Evolutionary conservation across 2,113 vertebrate species (phyloP).

Genomic region (Cinclus mexicanus): DNA sequence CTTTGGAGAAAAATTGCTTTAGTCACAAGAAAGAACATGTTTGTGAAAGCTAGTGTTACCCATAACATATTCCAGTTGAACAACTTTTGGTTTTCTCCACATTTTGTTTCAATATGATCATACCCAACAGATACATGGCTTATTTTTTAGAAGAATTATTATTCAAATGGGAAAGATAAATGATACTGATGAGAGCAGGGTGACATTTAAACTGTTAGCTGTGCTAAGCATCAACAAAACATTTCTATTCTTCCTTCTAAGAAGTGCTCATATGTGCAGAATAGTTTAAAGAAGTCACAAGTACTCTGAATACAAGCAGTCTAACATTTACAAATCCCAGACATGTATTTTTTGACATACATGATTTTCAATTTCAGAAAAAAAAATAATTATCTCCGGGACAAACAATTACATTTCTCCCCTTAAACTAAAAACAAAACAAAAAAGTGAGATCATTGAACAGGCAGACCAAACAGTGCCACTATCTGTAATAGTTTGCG

Average conservation of each 20-base stretch:
- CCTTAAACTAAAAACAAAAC: not conserved
- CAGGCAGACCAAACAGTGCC: not conserved
- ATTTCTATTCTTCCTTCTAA: not conserved
- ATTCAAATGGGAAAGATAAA: not conserved
- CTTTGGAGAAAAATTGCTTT: not conserved
- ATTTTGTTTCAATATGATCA: not conserved
- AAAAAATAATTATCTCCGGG: not conserved
- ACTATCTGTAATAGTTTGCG: not conserved
- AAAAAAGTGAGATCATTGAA: not conserved
- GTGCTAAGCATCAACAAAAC: not conserved
- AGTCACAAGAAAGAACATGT: not conserved
- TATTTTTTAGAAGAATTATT: not conserved
- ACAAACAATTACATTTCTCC: not conserved
- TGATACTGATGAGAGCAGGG: not conserved
- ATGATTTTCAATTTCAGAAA: not conserved
- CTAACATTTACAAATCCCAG: not conserved
- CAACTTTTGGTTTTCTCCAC: not conserved
- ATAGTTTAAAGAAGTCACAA: not conserved
- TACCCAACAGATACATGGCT: not conserved
- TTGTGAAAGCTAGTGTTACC: not conserved
- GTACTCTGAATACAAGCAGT: not conserved
- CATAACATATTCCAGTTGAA: not conserved
- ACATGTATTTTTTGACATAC: not conserved
- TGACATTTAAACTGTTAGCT: not conserved
- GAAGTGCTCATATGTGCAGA: not conserved